These are phyloP conservation scores for Thalassoma bifasciatum DNA, from an alignment of 2,113 vertebrate genomes.

Conservation along the genomic window DNA sequence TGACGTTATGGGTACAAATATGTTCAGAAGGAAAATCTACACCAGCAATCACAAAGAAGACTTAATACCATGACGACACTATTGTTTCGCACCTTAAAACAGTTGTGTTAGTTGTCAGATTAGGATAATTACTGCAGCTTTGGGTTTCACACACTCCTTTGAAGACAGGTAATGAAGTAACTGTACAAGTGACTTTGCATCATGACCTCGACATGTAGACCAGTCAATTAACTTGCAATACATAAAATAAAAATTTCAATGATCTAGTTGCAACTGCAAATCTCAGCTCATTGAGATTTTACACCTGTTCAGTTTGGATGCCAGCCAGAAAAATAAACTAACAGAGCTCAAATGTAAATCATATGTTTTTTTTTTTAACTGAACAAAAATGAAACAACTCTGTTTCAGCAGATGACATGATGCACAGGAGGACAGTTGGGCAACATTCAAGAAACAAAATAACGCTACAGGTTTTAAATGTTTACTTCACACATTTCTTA, in stretches of 20 bases:
- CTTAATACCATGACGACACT: constrained; percentile 49
- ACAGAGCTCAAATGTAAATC: neutral
- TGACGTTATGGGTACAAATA: constrained; percentile 50
- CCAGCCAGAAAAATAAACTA: neutral
- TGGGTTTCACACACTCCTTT: neutral
- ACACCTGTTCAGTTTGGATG: constrained; percentile 31
- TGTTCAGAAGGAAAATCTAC: constrained; percentile 38
- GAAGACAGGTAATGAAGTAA: neutral
- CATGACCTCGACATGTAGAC: neutral
- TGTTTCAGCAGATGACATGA: neutral
- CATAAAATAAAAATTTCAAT: neutral
- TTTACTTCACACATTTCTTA: constrained; percentile 38
- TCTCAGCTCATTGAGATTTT: constrained; percentile 13
- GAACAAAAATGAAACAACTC: neutral
- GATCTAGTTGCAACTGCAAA: neutral
- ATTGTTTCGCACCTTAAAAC: constrained; percentile 25
- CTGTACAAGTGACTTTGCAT: constrained; percentile 1
- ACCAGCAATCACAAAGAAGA: constrained; percentile 39
- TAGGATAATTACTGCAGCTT: constrained; percentile 18
- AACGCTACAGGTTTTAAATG: neutral
- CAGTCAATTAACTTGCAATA: neutral
- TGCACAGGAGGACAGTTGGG: neutral
- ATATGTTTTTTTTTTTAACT: neutral
- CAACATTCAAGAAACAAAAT: neutral
- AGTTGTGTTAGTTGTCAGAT: constrained; percentile 25